Conservation (phyloP, 1,140 invertebrate genomes). For the Listronotus bonariensis region DNA sequence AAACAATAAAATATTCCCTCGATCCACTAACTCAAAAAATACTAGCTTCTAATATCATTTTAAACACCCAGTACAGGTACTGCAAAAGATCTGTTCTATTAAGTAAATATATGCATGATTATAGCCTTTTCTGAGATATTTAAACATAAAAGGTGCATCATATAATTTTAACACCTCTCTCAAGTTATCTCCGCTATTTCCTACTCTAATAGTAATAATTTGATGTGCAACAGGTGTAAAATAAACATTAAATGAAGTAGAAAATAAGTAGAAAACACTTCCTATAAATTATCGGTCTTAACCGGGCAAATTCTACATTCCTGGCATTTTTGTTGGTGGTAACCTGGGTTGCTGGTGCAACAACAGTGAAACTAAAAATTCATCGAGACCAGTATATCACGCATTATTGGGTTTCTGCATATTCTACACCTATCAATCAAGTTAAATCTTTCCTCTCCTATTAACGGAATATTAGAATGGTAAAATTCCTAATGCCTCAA, state of each 20-base stretch:
- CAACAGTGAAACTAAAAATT: slow-evolving; percentile 1
- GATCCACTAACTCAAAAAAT: no score
- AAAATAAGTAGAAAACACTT: slow-evolving; percentile 20
- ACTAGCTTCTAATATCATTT: no score
- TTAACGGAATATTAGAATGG: not conserved
- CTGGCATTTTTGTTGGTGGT: not conserved
- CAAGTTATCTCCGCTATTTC: not conserved
- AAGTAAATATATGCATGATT: no score
- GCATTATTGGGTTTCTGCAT: slow-evolving; percentile 9
- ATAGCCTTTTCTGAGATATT: no score
- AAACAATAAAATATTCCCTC: no score
- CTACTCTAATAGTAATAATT: slow-evolving; percentile 14
- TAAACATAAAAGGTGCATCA: no score
- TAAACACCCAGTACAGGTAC: no score
- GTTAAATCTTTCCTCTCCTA: not conserved
- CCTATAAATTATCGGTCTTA: not conserved
- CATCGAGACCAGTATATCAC: slow-evolving; percentile 6
- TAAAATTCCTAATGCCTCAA: no score
- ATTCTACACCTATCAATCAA: not conserved
- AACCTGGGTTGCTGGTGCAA: not conserved
- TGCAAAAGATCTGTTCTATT: no score
- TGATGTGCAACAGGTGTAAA: slow-evolving; percentile 15
- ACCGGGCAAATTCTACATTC: slow-evolving; percentile 8
- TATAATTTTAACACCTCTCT: slow-evolving; percentile 10
- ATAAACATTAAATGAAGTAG: slow-evolving; percentile 21